Evolutionary conservation across 2,113 vertebrate species (phyloP).

Genomic region (Protobothrops flavoviridis): DNA sequence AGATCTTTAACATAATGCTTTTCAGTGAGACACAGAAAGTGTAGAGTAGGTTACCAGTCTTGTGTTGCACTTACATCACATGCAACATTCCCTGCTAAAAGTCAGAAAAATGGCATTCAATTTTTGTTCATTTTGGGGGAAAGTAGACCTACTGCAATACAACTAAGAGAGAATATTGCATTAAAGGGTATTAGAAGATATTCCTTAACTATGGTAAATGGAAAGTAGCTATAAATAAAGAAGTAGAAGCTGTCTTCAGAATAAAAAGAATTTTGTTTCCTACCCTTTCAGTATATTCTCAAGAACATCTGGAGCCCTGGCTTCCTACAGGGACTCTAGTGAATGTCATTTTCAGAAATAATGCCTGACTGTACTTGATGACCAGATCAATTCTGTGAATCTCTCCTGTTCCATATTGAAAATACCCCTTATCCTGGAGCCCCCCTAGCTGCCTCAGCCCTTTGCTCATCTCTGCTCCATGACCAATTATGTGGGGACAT

Average conservation of each 20-base stretch:
- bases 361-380: background rate
- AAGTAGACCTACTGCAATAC: background rate
- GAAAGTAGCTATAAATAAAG: background rate
- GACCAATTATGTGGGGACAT: background rate
- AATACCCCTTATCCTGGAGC: background rate
- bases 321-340: background rate
- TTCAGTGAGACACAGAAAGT: background rate
- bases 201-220: background rate
- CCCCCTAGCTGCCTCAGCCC: fast-evolving
- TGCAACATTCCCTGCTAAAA: background rate
- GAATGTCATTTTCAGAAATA: background rate
- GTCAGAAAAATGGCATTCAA: background rate
- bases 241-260: background rate
- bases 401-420: background rate
- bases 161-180: background rate
- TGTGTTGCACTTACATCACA: background rate
- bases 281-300: background rate
- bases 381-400: background rate
- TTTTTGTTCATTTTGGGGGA: background rate
- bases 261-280: background rate
- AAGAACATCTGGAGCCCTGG: background rate
- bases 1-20: background rate
- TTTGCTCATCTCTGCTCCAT: background rate
- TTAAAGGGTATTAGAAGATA: background rate
- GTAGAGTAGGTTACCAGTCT: background rate